Evolutionary conservation across 2,888 invertebrate species (phyloP).

Genomic region (Stegophylla sp.): DNA sequence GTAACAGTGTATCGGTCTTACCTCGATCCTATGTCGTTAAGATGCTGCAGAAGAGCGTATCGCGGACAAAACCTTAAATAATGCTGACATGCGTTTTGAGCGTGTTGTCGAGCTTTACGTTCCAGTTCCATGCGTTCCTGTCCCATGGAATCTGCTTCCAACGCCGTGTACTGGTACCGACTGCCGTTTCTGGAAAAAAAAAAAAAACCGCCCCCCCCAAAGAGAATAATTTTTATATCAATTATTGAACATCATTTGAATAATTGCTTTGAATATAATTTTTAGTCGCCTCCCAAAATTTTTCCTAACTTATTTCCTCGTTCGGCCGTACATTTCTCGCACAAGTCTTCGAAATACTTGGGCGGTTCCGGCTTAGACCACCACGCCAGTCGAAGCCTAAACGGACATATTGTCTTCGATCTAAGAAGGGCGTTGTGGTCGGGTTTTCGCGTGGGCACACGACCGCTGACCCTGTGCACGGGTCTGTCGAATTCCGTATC

Average conservation of each 20-base stretch:
- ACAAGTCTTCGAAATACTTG: not conserved
- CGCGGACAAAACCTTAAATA: slow-evolving; percentile 73
- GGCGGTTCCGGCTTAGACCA: slow-evolving; percentile 21
- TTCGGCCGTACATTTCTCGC: slow-evolving; percentile 22
- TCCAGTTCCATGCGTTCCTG: slow-evolving; percentile 73
- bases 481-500: not conserved
- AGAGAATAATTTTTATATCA: not conserved
- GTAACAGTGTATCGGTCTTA: no score
- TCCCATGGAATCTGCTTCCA: slow-evolving; percentile 69
- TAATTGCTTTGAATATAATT: not conserved
- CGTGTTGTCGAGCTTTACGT: slow-evolving; percentile 72
- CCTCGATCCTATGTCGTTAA: slow-evolving; percentile 75
- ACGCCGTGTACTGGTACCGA: slow-evolving; percentile 74
- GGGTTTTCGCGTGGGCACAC: not conserved
- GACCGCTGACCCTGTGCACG: slow-evolving; percentile 8
- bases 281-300: not conserved
- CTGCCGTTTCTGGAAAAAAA: slow-evolving; percentile 65
- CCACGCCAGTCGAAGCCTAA: slow-evolving; percentile 33
- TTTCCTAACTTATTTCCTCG: slow-evolving; percentile 4
- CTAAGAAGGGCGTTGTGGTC: slow-evolving; percentile 28
- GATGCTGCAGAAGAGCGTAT: slow-evolving; percentile 80
- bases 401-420: slow-evolving; percentile 28
- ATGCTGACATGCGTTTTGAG: slow-evolving; percentile 72
- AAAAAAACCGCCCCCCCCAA: not conserved
- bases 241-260: not conserved